Percentiles rank a stretch among this genome's conserved stretches.
These are phyloP conservation scores for Mormyrus lacerda DNA, from an alignment of 2,113 vertebrate species.

Conservation along the genomic window DNA sequence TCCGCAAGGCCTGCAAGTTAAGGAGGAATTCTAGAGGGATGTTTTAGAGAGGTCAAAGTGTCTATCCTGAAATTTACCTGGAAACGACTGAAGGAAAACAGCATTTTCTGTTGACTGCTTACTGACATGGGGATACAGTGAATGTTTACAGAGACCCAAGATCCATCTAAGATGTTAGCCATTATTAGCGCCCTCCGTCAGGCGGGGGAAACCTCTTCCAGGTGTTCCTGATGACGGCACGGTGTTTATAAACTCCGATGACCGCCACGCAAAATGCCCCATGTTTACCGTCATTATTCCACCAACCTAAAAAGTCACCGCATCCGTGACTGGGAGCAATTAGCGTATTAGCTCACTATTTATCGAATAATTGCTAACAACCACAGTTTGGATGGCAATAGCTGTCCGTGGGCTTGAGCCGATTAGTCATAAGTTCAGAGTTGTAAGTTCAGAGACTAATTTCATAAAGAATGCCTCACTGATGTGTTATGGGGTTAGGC, in stretches of 20 bases:
- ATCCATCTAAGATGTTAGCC: neutral
- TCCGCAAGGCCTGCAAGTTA: conserved; percentile 8
- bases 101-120: neutral
- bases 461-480: conserved; percentile 53
- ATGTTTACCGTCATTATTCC: conserved; percentile 54
- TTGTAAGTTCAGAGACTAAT: too few relatives aligned
- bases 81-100: neutral
- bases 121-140: neutral
- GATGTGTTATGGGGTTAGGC: conserved; percentile 46
- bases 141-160: neutral
- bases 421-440: conserved; percentile 56
- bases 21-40: neutral
- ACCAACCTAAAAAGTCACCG: conserved; percentile 47
- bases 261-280: conserved; percentile 45
- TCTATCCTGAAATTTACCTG: neutral
- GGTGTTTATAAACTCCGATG: neutral
- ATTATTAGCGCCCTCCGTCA: neutral
- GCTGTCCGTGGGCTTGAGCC: conserved; percentile 55
- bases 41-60: neutral
- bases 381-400: conserved; percentile 48
- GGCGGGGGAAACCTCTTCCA: neutral
- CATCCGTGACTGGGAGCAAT: conserved; percentile 54
- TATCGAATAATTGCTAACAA: conserved; percentile 64
- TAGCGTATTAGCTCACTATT: conserved; percentile 63
- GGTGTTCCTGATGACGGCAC: neutral